phyloP scores from a whole-genome alignment of 1,140 invertebrate species.

The Aleiodes sp. region DNA sequence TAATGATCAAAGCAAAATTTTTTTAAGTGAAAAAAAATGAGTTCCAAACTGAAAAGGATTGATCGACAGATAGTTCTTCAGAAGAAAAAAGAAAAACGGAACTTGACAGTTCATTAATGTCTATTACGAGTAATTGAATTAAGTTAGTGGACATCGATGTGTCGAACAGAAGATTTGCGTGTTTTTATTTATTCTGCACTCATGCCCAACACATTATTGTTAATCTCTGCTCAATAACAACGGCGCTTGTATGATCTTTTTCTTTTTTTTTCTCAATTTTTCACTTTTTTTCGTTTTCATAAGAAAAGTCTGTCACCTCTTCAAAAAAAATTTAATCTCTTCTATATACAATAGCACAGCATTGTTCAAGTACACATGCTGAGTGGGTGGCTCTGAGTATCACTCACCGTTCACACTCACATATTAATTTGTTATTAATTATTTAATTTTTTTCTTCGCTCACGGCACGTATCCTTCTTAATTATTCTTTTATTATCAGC shows the following conservation, averaged over 20 bases:
- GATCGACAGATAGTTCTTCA: conserved; percentile 3
- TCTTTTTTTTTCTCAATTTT: background rate
- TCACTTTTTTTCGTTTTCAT: no score
- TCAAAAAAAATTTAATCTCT: conserved; percentile 1
- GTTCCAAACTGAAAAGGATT: background rate
- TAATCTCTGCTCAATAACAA: background rate
- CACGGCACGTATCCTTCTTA: conserved; percentile 19
- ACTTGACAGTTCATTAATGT: background rate
- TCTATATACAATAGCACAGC: background rate
- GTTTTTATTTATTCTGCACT: background rate
- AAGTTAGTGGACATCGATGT: background rate
- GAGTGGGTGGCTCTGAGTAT: background rate
- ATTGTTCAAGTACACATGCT: background rate
- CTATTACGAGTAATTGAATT: background rate
- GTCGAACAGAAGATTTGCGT: background rate
- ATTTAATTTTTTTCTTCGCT: background rate
- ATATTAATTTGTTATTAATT: background rate
- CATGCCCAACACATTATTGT: background rate
- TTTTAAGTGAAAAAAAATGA: background rate
- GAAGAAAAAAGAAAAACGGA: no score
- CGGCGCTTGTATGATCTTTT: conserved; percentile 2
- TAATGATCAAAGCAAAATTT: background rate
- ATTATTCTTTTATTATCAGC: conserved; percentile 13
- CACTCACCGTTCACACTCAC: background rate
- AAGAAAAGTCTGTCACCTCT: conserved; percentile 6